phyloP scores from a whole-genome alignment of 2,797 vertebrate genomes.

The Pogoniulus pusillus region DNA sequence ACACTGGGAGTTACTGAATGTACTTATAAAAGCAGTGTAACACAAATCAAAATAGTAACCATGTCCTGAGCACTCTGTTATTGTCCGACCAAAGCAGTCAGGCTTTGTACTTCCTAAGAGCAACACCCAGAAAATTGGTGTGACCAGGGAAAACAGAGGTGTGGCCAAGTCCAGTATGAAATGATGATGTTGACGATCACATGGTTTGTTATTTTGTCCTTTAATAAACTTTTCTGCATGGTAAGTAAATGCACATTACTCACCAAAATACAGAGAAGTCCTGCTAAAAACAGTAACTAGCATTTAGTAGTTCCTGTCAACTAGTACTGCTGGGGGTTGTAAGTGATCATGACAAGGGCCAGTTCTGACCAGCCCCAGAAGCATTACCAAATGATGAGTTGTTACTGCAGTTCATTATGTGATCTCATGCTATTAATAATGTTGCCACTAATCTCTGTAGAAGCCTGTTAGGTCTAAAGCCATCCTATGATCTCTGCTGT shows the following conservation, averaged over 20 bases:
- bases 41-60: background rate
- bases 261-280: background rate
- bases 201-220: conserved; percentile 2
- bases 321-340: background rate
- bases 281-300: background rate
- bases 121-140: conserved; percentile 6
- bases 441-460: background rate
- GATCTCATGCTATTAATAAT: background rate
- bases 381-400: background rate
- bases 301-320: background rate
- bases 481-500: background rate
- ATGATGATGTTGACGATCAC: background rate
- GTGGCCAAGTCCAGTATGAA: background rate
- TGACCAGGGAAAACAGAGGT: conserved; percentile 20
- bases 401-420: background rate
- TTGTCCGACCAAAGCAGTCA: background rate
- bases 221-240: background rate
- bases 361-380: background rate
- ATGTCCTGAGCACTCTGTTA: background rate
- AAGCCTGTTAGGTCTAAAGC: background rate
- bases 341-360: background rate
- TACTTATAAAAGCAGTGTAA: background rate
- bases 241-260: background rate
- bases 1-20: background rate
- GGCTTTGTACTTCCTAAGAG: background rate